Evolutionary conservation across 2,888 invertebrate species (phyloP).

Genomic region (Andrena haemorrhoa): DNA sequence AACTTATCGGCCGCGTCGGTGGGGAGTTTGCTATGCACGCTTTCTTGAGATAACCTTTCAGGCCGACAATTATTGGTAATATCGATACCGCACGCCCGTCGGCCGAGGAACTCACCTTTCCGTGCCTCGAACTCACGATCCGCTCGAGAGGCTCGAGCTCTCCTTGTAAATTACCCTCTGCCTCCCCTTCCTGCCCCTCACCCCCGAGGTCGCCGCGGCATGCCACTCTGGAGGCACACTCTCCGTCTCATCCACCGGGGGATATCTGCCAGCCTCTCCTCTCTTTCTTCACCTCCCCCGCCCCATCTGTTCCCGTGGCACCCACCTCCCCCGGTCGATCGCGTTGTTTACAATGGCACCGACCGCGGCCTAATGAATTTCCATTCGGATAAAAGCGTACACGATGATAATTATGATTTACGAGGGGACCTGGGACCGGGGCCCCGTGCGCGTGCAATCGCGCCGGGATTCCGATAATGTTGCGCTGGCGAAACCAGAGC

Average conservation of each 20-base stretch:
- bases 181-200: constrained; percentile 32
- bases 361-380: constrained; percentile 79
- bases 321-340: constrained; percentile 9
- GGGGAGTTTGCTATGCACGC: constrained; percentile 77
- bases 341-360: constrained; percentile 79
- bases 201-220: constrained; percentile 21
- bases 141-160: constrained; percentile 77
- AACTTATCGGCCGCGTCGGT: constrained; percentile 76
- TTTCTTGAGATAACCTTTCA: constrained; percentile 82
- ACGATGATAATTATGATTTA: constrained; percentile 74
- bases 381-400: constrained; percentile 79
- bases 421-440: constrained; percentile 35
- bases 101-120: constrained; percentile 72
- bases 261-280: not conserved
- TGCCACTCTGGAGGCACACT: constrained; percentile 24
- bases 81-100: constrained; percentile 80
- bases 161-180: constrained; percentile 76
- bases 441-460: constrained; percentile 28
- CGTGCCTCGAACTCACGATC: constrained; percentile 77
- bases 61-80: constrained; percentile 84
- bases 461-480: constrained; percentile 58
- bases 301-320: not conserved
- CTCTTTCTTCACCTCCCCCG: constrained; percentile 19
- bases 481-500: constrained; percentile 50
- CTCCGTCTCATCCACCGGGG: constrained; percentile 37